A percentile compares a stretch with the other conserved stretches of the same genome.
Conservation (phyloP, 2,797 vertebrate genomes). For the Syngnathus rostellatus region DNA sequence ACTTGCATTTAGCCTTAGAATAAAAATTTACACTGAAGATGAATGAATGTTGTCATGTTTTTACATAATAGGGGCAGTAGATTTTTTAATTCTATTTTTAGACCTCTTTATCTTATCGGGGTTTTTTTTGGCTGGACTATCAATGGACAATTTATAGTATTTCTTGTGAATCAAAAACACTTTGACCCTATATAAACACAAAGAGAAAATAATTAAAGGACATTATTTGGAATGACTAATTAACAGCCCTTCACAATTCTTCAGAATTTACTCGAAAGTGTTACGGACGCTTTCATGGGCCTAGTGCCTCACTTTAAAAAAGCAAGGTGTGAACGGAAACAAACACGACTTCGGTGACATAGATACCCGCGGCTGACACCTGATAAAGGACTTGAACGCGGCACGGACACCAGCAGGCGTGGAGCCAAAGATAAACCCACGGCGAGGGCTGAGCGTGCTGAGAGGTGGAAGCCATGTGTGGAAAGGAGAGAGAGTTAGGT, state of each 20-base stretch:
- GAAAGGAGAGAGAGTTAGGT: constrained; percentile 37
- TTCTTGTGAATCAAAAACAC: neutral
- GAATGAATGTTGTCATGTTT: neutral
- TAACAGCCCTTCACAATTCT: neutral
- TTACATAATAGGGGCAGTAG: too few species aligned
- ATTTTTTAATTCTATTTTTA: too few species aligned
- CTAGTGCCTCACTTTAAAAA: constrained; percentile 5
- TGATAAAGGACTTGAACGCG: constrained; percentile 52
- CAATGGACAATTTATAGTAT: too few species aligned
- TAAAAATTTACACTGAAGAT: neutral
- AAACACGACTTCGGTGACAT: constrained; percentile 44
- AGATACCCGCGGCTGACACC: constrained; percentile 53
- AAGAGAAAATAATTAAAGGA: neutral
- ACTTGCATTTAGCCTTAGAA: neutral
- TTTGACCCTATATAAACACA: neutral
- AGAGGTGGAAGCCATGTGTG: constrained; percentile 21
- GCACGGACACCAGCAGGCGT: constrained; percentile 36
- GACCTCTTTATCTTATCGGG: too few species aligned
- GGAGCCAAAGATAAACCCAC: constrained; percentile 47
- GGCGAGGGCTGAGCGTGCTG: neutral
- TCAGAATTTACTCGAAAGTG: neutral
- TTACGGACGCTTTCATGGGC: neutral
- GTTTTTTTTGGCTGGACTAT: too few species aligned
- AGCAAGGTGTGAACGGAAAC: constrained; percentile 25
- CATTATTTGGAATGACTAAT: neutral